These are phyloP conservation scores for Cephalopachus bancanus DNA, from an alignment of 2,797 vertebrate species.

Conservation along the genomic window DNA sequence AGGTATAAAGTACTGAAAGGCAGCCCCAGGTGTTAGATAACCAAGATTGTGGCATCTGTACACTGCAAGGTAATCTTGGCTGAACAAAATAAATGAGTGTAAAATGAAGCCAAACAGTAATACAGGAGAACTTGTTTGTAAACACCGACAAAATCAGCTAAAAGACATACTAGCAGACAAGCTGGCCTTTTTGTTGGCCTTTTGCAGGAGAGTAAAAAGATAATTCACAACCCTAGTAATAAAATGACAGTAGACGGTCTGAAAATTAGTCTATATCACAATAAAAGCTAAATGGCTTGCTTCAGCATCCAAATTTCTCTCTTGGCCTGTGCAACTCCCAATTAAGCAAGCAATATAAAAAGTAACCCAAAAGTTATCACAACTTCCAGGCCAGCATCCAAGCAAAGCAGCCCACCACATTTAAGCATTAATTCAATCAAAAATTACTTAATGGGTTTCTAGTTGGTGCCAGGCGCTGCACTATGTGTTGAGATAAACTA, in stretches of 20 bases:
- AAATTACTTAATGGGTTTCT: neutral
- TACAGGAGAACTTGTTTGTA: conserved; percentile 41
- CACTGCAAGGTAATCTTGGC: conserved; percentile 64
- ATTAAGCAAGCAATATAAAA: conserved; percentile 54
- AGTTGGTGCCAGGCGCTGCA: neutral
- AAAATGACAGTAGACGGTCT: neutral
- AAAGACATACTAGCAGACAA: conserved; percentile 30
- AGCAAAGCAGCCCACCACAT: neutral
- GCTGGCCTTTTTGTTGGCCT: conserved; percentile 46
- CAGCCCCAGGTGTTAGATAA: conserved; percentile 57
- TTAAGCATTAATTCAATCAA: neutral
- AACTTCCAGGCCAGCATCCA: conserved; percentile 30
- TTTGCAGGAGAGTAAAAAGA: conserved; percentile 28
- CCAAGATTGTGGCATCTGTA: conserved; percentile 34
- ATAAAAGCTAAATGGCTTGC: conserved; percentile 51
- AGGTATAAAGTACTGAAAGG: conserved; percentile 59
- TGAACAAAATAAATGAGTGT: conserved; percentile 59
- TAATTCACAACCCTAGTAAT: conserved; percentile 6
- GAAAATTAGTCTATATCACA: conserved; percentile 47
- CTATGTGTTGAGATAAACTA: neutral
- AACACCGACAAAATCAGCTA: conserved; percentile 70
- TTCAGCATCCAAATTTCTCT: conserved; percentile 62
- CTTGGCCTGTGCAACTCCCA: conserved; percentile 42
- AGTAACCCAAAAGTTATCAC: conserved; percentile 32
- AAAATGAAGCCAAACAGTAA: conserved; percentile 62